A percentile compares a stretch with the other conserved stretches of the same genome.
These are phyloP conservation scores for Syrrhaptes paradoxus DNA, from an alignment of 2,113 vertebrate species.

Conservation along the genomic window DNA sequence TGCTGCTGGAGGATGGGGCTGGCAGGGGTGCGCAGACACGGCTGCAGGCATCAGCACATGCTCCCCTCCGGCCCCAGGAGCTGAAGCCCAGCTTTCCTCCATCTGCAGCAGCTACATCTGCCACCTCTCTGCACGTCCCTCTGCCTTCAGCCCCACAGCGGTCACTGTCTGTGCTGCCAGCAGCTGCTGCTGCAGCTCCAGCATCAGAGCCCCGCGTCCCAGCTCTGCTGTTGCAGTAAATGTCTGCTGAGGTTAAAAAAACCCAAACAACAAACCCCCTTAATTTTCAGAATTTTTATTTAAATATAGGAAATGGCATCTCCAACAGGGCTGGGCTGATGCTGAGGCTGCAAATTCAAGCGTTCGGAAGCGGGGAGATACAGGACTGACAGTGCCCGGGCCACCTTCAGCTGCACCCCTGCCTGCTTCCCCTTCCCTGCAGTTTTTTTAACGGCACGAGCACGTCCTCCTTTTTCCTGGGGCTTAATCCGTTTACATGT, in stretches of 20 bases:
- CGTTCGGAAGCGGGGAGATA: background rate
- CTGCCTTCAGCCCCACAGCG: background rate
- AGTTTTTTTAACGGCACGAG: background rate
- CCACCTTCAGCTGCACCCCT: background rate
- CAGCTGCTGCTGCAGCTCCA: background rate
- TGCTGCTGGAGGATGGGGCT: background rate
- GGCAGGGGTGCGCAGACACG: background rate
- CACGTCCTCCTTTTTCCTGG: background rate
- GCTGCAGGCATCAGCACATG: background rate
- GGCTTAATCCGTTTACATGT: background rate
- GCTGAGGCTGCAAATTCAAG: background rate
- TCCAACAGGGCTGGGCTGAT: background rate
- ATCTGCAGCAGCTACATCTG: background rate
- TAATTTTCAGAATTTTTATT: background rate
- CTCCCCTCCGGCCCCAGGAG: rapidly evolving
- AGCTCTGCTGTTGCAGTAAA: rapidly evolving
- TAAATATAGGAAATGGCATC: background rate
- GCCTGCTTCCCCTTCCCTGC: background rate
- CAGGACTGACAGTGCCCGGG: background rate
- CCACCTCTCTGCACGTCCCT: background rate
- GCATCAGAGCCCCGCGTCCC: rapidly evolving
- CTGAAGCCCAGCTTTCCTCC: background rate
- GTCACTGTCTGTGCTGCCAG: rapidly evolving
- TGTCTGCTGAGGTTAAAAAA: background rate
- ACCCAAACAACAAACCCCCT: rapidly evolving